Evolutionary conservation across 1,140 invertebrate species (phyloP), one percentile per base, ranked within the genome.

Genomic region (Bombus waltoni): DNA sequence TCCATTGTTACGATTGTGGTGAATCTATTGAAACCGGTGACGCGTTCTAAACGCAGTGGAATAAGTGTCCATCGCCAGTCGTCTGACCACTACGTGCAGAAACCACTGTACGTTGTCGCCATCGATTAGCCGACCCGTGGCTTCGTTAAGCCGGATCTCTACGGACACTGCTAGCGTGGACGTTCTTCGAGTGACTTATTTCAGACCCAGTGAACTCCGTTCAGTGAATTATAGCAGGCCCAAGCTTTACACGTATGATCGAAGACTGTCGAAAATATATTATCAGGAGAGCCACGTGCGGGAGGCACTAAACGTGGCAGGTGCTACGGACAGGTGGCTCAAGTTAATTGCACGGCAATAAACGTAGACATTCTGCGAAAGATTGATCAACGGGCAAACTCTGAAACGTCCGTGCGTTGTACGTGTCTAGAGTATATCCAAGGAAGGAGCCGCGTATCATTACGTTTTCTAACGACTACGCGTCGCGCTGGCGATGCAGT

Each of bases 321-420:
- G 88, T 89, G 89, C 53, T 65, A 68, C 44, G 78, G 79, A 79
- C 65, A 87, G 81, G 65, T 87, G 85, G 85, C 32, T 28, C 38
- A 38, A 75, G 78, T 80, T 81, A 81, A 83, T 89, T 68, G 66
- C 68, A 87, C 57, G 72, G 53, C 75, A 82, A 89, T 70, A 81
- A 89, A 62, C 62, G 62, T 76, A 90, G 73, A 65, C 80, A 40
- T 78, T 75, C 57, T 25, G 65, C 80, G 75, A 42, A 73, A 81
- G 78, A 80, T 59, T 87, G 57, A 79, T 75, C 79, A 44, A 47
- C 53, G 71, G 10, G 15, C 59, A 13, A 62, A 62, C 59, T 62
- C 28, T 62, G 59, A 13, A 28, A n/a, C 59, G 59, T 62, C 3
- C 10, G 59, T 62, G 59, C 1, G 59, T n/a, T 13, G 65, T 62